Base-by-base conservation (phyloP, 2,113 vertebrate species). In the Eurystomus gularis region DNA sequence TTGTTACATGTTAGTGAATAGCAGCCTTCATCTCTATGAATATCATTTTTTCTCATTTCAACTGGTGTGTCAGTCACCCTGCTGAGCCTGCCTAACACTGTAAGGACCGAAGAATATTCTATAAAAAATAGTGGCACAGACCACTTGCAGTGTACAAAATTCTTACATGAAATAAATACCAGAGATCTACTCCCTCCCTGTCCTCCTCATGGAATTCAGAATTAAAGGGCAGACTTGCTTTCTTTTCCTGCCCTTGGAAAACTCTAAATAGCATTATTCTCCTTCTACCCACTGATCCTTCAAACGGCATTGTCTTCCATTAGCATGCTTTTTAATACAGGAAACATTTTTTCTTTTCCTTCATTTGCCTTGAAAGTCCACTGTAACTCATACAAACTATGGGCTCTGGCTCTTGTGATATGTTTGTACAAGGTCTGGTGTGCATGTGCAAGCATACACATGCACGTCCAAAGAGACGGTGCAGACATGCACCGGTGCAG, bases 381-480 rank as follows among this genome's bases (percentile, higher is more conserved):
- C 33, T 40, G 58, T 9, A 61, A 82, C 29, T 20, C 3, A 21
- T 1, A 25, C 4, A 68, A 54, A 60, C 52, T 55, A 52, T 0
- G 3, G 48, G 49, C 40, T 82, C 48, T 85, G 91, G 28, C 57
- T 95, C 57, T 35, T 5, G 12, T 13, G 75, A 18, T 16, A 7
- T 9, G 21, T 55, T 55, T 51, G 49, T 40, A 82, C 54, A 33
- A 65, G 12, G 75, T 26, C 10, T 57, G 13, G 23, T 1, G 4
- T 54, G 84, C 75, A 35, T 3, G 10, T 82, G 46, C 88, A 80
- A 62, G 88, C 88, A 49, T 11, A 17, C 76, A 26, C 65, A 39
- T 0, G 40, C 58, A 68, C 6, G 0, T 12, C 57, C 49, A 40
- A 42, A 17, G 35, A 29, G 44, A 48, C 0, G 0, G 58, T 49